A percentile compares a stretch with the other conserved stretches of the same genome.
phyloP scores from a whole-genome alignment of 2,113 vertebrate species.

The Lycaon pictus region DNA sequence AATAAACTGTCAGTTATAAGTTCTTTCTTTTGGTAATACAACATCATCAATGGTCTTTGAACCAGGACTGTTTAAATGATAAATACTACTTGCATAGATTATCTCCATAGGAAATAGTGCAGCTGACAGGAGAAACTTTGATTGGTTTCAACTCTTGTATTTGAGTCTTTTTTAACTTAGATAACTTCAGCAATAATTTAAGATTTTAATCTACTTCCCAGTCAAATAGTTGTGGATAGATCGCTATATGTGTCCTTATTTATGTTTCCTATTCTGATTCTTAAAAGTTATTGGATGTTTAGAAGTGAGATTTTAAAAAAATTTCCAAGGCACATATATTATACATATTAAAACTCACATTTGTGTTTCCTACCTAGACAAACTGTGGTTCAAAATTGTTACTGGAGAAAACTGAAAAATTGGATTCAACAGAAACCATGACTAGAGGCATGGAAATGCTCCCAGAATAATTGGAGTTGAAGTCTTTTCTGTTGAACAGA shows the following conservation, averaged over 20 bases:
- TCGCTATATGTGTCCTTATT: slow-evolving; percentile 81
- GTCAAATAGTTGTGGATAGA: slow-evolving; percentile 76
- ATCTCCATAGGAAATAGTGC: slow-evolving; percentile 68
- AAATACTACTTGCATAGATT: slow-evolving; percentile 83
- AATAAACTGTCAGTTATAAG: slow-evolving; percentile 79
- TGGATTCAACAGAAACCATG: background rate
- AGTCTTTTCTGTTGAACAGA: background rate
- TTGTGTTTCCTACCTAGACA: slow-evolving; percentile 60
- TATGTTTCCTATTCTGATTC: slow-evolving; percentile 76
- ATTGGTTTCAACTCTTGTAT: slow-evolving; percentile 81
- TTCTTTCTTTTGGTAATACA: slow-evolving; percentile 76
- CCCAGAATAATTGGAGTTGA: background rate
- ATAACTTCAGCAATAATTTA: slow-evolving; percentile 85
- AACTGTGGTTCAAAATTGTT: slow-evolving; percentile 27
- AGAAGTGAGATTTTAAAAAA: slow-evolving; percentile 36
- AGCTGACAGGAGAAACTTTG: slow-evolving; percentile 76
- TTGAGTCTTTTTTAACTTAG: slow-evolving; percentile 76
- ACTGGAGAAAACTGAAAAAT: slow-evolving; percentile 11
- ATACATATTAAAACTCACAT: slow-evolving; percentile 48
- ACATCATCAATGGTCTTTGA: slow-evolving; percentile 77
- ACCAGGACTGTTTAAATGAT: slow-evolving; percentile 83
- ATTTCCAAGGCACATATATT: slow-evolving; percentile 58
- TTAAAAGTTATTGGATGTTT: slow-evolving; percentile 74
- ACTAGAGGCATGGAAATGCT: background rate
- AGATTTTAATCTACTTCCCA: slow-evolving; percentile 85